A percentile compares a stretch with the other conserved stretches of the same genome.
These are phyloP conservation scores for Orthonychiurus folsomi DNA, from an alignment of 2,888 invertebrate species.

Conservation along the genomic window DNA sequence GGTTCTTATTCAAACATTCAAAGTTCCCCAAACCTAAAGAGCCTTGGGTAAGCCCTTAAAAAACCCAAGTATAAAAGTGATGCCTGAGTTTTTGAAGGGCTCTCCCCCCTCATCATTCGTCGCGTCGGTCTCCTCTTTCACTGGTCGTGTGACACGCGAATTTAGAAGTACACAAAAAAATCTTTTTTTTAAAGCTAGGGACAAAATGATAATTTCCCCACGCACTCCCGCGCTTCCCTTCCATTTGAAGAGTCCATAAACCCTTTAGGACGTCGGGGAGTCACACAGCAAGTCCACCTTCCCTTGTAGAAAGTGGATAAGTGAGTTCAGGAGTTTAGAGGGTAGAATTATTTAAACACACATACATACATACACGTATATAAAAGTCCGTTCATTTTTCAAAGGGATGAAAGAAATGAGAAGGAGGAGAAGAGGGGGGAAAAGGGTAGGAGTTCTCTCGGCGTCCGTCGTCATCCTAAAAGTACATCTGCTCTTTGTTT, in stretches of 20 bases:
- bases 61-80: not conserved
- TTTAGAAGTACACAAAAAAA: not conserved
- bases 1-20: not conserved
- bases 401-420: not conserved
- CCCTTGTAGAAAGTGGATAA: not conserved
- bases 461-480: not conserved
- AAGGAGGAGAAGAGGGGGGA: constrained; percentile 8
- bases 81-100: not conserved
- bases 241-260: too few relatives aligned
- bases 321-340: not conserved
- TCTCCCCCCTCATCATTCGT: too few relatives aligned
- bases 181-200: not conserved
- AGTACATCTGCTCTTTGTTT: constrained; percentile 32
- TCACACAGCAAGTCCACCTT: not conserved
- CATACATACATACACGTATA: not conserved
- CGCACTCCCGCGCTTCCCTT: too few relatives aligned
- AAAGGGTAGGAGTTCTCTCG: not conserved
- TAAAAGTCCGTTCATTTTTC: constrained; percentile 4
- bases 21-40: too few relatives aligned
- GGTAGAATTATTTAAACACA: not conserved
- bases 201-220: not conserved
- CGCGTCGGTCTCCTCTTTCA: too few relatives aligned
- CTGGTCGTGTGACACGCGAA: constrained; percentile 8
- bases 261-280: too few relatives aligned
- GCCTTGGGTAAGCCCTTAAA: not conserved